Conservation (phyloP, 2,888 invertebrate species). For the Dione vanillae region DNA sequence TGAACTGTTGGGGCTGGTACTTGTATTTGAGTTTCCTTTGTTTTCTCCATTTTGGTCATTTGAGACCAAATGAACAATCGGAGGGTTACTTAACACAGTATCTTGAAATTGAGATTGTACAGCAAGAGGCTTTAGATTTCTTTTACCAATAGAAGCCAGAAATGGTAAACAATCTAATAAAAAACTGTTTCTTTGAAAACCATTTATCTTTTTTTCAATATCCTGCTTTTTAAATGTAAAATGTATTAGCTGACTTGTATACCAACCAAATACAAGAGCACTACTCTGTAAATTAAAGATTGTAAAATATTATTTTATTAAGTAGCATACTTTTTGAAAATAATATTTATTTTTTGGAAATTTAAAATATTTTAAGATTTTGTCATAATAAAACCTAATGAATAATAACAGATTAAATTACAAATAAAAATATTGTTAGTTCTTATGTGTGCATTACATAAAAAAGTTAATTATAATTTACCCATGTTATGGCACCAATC, state of each 20-base stretch:
- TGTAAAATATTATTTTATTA: too few species aligned
- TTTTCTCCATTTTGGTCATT: conserved; percentile 63
- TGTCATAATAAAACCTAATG: neutral
- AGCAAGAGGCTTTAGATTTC: conserved; percentile 49
- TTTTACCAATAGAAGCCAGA: conserved; percentile 28
- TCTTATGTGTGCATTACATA: conserved; percentile 15
- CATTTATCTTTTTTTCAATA: conserved; percentile 52
- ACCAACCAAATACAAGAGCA: conserved; percentile 85
- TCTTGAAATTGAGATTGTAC: conserved; percentile 59
- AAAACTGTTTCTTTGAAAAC: conserved; percentile 50
- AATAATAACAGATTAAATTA: neutral
- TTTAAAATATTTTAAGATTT: neutral
- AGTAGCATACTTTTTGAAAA: too few species aligned
- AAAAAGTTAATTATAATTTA: conserved; percentile 50
- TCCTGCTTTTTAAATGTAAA: conserved; percentile 64
- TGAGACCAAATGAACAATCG: conserved; percentile 69
- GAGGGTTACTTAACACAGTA: conserved; percentile 59
- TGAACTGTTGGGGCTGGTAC: conserved; percentile 50
- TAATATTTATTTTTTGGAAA: neutral
- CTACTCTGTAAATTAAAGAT: conserved; percentile 80
- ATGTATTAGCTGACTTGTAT: conserved; percentile 84
- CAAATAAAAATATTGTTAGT: neutral
- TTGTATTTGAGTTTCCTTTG: conserved; percentile 48
- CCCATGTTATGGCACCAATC: conserved; percentile 83
- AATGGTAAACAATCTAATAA: conserved; percentile 50